phyloP scores from a whole-genome alignment of 2,888 invertebrate genomes.

The Euphydryas editha region DNA sequence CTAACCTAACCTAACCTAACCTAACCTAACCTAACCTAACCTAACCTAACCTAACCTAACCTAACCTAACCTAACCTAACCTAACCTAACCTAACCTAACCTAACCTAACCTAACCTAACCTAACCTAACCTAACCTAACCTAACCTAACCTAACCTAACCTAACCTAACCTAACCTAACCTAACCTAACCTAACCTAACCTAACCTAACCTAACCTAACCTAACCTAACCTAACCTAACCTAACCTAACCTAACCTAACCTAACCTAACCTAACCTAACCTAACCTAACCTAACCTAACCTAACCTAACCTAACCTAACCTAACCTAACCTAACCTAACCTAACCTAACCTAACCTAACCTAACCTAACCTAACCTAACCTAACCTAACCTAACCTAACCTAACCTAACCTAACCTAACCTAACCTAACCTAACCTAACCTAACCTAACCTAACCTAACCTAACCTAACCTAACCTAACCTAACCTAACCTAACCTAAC shows the following conservation, averaged over 20 bases:
- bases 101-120: slow-evolving; percentile 48
- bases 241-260: slow-evolving; percentile 46
- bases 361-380: slow-evolving; percentile 50
- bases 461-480: slow-evolving; percentile 48
- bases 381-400: slow-evolving; percentile 48
- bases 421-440: slow-evolving; percentile 49
- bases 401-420: slow-evolving; percentile 49
- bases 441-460: slow-evolving; percentile 49
- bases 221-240: slow-evolving; percentile 48
- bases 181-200: slow-evolving; percentile 48
- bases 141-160: slow-evolving; percentile 50
- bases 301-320: slow-evolving; percentile 47
- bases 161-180: slow-evolving; percentile 48
- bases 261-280: slow-evolving; percentile 47
- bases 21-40: slow-evolving; percentile 45
- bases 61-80: slow-evolving; percentile 49
- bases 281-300: slow-evolving; percentile 45
- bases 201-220: slow-evolving; percentile 48
- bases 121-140: slow-evolving; percentile 50
- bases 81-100: slow-evolving; percentile 48
- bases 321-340: slow-evolving; percentile 47
- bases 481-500: slow-evolving; percentile 45
- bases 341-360: slow-evolving; percentile 48
- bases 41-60: slow-evolving; percentile 48
- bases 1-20: slow-evolving; percentile 48